Evolutionary conservation across 2,113 vertebrate species (phyloP), one percentile per base, ranked within the genome.

Genomic region (Indicator indicator): DNA sequence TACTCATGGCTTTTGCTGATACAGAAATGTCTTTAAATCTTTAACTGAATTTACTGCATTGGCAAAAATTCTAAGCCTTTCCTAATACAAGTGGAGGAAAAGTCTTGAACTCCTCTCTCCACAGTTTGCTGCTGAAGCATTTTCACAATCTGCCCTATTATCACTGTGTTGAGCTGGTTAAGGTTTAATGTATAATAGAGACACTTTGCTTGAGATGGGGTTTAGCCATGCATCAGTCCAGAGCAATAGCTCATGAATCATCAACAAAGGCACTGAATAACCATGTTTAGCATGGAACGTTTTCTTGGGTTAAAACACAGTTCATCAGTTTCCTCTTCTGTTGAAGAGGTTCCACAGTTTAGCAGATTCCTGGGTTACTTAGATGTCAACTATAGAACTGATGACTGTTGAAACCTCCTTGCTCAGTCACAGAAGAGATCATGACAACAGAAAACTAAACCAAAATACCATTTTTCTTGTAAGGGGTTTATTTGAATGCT

Each of bases 111-210:
- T 82, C 40, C 59, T 73, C 40, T 16, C 36, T 63, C 40, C n/a
- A 3, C 60, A 56, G 18, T 64, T 5, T 13, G 7, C 24, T 5
- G 36, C 71, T 58, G 85, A 59, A 80, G n/a, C 59, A 9, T 64
- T 95, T 95, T 73, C 56, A 30, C 78, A 85, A 28, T 90, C 85
- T 90, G 75, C 28, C 60, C 46, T 26, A 33, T 91, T 76, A 67
- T 96, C 75, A 7, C 46, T 76, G 75, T 7, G 0, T 11, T 32
- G 68, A 77, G 72, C 83, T 91, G 92, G 67, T 93, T 56, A 64
- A 46, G 86, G 90, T 86, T 91, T 86, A 65, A 79, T 42, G 79
- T 86, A 62, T 76, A 86, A 46, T 76, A 63, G 80, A 64, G 88
- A 83, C 20, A 20, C 27, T 87, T 40, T 48, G 11, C 42, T 83